phyloP scores from a whole-genome alignment of 2,113 vertebrate species.

The Vombatus ursinus region DNA sequence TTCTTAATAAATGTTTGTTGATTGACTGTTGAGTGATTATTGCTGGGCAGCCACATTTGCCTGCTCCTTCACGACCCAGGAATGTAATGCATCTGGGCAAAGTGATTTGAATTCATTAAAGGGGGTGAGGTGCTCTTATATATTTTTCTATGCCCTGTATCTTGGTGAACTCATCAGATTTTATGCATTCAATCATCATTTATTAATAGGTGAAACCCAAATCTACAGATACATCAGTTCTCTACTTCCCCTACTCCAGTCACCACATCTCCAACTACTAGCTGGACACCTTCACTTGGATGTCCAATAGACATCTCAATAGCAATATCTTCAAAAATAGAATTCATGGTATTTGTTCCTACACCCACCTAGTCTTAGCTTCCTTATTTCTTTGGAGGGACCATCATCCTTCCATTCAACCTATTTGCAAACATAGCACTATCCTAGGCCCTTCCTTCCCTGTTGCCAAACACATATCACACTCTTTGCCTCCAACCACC shows the following conservation, averaged over 20 bases:
- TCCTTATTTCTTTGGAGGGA: neutral
- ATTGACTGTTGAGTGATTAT: too few species aligned
- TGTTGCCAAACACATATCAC: neutral
- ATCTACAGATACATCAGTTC: neutral
- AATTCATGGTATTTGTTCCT: neutral
- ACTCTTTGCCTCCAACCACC: neutral
- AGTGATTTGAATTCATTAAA: neutral
- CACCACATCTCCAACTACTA: neutral
- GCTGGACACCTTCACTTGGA: neutral
- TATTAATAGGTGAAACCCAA: neutral
- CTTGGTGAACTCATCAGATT: neutral
- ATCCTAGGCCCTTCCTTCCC: neutral
- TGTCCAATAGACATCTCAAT: neutral
- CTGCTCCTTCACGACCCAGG: too few species aligned
- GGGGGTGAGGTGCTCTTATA: neutral
- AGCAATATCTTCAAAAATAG: neutral
- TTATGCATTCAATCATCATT: neutral
- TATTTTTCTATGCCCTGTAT: neutral
- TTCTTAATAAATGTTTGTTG: too few species aligned
- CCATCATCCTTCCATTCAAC: neutral
- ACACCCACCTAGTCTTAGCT: neutral
- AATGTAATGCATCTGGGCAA: too few species aligned
- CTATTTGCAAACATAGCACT: neutral
- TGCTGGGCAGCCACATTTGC: too few species aligned
- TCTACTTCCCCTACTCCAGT: neutral